phyloP scores from a whole-genome alignment of 2,113 vertebrate genomes.

The Clupea harengus region DNA sequence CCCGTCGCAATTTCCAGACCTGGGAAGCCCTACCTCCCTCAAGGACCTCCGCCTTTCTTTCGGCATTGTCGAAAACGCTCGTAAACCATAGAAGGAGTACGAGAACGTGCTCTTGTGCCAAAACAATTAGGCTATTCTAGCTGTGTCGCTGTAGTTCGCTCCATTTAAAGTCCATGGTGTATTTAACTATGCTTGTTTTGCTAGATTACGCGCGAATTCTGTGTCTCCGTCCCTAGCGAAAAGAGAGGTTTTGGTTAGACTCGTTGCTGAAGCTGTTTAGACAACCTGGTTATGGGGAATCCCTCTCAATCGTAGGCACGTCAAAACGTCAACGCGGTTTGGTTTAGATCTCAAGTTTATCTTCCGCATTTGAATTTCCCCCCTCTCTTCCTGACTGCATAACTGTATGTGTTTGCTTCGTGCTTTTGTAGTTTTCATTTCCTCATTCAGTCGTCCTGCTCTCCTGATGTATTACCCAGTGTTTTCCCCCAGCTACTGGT shows the following conservation, averaged over 20 bases:
- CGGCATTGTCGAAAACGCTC: slow-evolving; percentile 53
- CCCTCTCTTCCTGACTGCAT: slow-evolving; percentile 54
- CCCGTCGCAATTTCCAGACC: slow-evolving; percentile 54
- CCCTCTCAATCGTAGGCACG: slow-evolving; percentile 48
- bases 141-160: background rate
- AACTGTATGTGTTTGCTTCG: slow-evolving; percentile 42
- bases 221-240: background rate
- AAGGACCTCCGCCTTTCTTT: slow-evolving; percentile 67
- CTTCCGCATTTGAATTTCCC: slow-evolving; percentile 58
- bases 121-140: background rate
- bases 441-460: slow-evolving; percentile 33
- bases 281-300: slow-evolving; percentile 50
- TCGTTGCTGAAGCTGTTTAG: background rate
- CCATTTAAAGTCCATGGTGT: slow-evolving; percentile 1
- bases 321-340: slow-evolving; percentile 42
- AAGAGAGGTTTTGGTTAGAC: background rate
- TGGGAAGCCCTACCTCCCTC: slow-evolving; percentile 55
- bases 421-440: slow-evolving; percentile 38
- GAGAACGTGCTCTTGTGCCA: background rate
- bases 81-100: background rate
- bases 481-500: background rate
- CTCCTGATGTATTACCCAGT: background rate
- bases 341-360: slow-evolving; percentile 39
- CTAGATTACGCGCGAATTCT: background rate
- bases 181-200: background rate